Evolutionary conservation across 2,797 vertebrate species (phyloP).

Genomic region (Microhierax caerulescens): DNA sequence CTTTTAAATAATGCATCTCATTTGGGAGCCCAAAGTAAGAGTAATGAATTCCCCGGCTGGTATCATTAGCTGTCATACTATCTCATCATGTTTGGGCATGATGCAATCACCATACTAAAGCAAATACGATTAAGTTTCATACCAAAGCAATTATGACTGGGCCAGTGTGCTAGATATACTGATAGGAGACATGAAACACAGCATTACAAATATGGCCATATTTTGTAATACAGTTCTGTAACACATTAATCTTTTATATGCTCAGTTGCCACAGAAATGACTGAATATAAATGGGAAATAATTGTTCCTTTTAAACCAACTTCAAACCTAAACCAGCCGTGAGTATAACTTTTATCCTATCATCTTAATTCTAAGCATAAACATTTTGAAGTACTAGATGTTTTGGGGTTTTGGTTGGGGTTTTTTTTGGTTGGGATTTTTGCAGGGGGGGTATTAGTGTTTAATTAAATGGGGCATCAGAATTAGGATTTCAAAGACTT

Average conservation of each 20-base stretch:
- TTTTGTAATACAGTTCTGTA: not conserved
- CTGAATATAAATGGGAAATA: not conserved
- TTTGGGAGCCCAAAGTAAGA: not conserved
- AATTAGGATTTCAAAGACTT: not conserved
- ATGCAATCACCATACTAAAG: not conserved
- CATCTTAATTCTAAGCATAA: not conserved
- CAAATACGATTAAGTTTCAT: not conserved
- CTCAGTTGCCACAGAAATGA: not conserved
- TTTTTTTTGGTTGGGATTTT: not conserved
- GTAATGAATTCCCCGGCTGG: not conserved
- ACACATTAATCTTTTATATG: not conserved
- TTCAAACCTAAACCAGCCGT: not conserved
- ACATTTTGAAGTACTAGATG: not conserved
- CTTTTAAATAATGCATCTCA: not conserved
- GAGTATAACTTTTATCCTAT: not conserved
- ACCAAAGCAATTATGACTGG: not conserved
- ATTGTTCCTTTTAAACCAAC: not conserved
- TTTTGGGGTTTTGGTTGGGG: fast-evolving
- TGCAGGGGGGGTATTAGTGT: not conserved
- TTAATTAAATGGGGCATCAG: not conserved
- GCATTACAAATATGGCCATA: not conserved
- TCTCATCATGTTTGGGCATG: not conserved
- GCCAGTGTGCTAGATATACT: not conserved
- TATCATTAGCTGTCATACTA: not conserved
- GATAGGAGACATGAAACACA: not conserved